Base-by-base conservation (phyloP, 2,113 vertebrate species). In the Daubentonia madagascariensis region DNA sequence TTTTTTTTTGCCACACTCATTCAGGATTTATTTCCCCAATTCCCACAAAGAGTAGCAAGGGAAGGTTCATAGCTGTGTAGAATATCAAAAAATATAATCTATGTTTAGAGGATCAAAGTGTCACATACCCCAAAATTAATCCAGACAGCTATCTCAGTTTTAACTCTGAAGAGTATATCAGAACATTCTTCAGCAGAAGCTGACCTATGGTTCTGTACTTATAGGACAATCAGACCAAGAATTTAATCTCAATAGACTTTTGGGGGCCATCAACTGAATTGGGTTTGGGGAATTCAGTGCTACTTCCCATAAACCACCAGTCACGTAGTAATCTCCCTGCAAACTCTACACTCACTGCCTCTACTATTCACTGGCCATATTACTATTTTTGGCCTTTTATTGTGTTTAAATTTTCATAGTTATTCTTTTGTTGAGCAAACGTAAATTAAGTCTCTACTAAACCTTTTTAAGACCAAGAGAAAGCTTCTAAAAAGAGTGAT, bases 21-120 rank as follows among this genome's bases (percentile, higher is more conserved):
- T 85, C 89, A 91, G n/a, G 70, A 92, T 97, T 94, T 89, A 88
- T 94, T 96, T 96, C 72, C 35, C 59, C 89, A 85, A 65, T 32
- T 92, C 54, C 57, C 84, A 84, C 17, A 89, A 78, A 86, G 65
- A 84, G 28, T 61, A 94, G 35, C 43, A 80, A 91, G 59, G 40
- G 54, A 89, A 89, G 13, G 9, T 35, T 91, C 96, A 68, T 70
- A 84, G 73, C 73, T 79, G 7, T 57, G 35, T 8, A 94, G 22
- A 16, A 86, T 87, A 50, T 67, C 54, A 57, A 63, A 63, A 63
- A 30, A 52, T 80, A 59, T 68, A 80, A 85, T 84, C 89, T 98
- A 91, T 72, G 22, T 79, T 78, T 37, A 32, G 40, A 85, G n/a
- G 30, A 48, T 94, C 73, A 65, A 54, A 94, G 84, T 73, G 35